Evolutionary conservation across 2,113 vertebrate genomes (phyloP).

Genomic region (Neopipo cinnamomea): DNA sequence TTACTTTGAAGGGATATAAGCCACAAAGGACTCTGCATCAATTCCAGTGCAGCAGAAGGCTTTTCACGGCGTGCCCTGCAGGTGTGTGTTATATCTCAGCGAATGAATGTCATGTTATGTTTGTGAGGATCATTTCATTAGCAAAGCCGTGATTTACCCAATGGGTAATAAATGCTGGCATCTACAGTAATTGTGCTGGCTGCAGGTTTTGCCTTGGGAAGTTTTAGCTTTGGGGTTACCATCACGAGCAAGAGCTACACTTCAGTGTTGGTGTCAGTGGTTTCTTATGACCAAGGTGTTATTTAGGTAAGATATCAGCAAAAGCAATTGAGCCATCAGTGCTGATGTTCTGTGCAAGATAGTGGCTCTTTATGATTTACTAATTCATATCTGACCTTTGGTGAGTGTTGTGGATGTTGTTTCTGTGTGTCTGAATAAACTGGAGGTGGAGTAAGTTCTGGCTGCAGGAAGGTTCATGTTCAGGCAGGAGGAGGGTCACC

Average conservation of each 20-base stretch:
- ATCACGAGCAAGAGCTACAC: not conserved
- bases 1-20: not conserved
- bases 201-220: not conserved
- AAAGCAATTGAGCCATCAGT: not conserved
- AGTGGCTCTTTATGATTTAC: not conserved
- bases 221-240: not conserved
- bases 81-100: not conserved
- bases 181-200: not conserved
- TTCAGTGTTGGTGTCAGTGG: not conserved
- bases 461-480: not conserved
- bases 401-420: not conserved
- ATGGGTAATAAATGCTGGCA: not conserved
- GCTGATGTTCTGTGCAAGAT: not conserved
- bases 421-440: not conserved
- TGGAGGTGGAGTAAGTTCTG: not conserved
- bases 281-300: not conserved
- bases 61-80: conserved; percentile 20
- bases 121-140: conserved; percentile 21
- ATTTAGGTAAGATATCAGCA: not conserved
- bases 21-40: not conserved
- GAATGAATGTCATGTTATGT: not conserved
- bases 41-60: not conserved
- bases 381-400: not conserved
- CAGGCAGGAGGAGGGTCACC: not conserved
- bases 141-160: not conserved